A percentile compares a stretch with the other conserved stretches of the same genome.
phyloP scores from a whole-genome alignment of 2,113 vertebrate species.

The Salvelinus alpinus region DNA sequence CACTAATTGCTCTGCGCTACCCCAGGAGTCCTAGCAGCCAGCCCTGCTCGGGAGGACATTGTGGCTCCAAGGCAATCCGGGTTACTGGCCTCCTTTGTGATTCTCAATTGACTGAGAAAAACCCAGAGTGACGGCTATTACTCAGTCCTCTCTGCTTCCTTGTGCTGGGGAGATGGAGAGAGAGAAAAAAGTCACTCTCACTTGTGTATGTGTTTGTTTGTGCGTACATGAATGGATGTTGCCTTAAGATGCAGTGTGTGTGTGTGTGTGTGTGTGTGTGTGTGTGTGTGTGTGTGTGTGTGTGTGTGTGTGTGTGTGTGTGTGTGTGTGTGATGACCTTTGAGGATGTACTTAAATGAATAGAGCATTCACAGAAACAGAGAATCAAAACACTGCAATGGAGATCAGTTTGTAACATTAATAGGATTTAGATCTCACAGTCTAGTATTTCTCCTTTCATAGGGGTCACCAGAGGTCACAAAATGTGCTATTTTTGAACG shows the following conservation, averaged over 20 bases:
- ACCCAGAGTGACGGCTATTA: constrained; percentile 43
- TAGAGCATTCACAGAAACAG: constrained; percentile 8
- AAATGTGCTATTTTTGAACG: constrained; percentile 23
- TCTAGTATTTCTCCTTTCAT: too few relatives aligned
- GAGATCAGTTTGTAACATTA: too few relatives aligned
- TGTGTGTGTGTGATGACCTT: neutral
- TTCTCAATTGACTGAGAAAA: constrained; percentile 54
- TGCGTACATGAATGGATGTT: neutral
- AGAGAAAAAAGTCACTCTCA: neutral
- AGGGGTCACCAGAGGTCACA: neutral
- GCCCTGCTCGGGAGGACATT: constrained; percentile 22
- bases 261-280: too few relatives aligned
- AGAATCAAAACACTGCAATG: neutral
- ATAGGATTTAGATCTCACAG: too few relatives aligned
- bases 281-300: too few relatives aligned
- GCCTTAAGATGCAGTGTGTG: neutral
- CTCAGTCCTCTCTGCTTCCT: constrained; percentile 5
- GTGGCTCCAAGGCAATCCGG: constrained; percentile 22
- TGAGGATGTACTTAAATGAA: neutral
- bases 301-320: too few relatives aligned
- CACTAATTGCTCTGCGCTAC: constrained; percentile 13
- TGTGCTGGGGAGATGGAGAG: neutral
- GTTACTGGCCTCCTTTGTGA: constrained; percentile 44
- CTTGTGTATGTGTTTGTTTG: neutral
- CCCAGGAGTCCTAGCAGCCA: constrained; percentile 10